Evolutionary conservation across 2,113 vertebrate species (phyloP).

Genomic region (Boleophthalmus pectinirostris): DNA sequence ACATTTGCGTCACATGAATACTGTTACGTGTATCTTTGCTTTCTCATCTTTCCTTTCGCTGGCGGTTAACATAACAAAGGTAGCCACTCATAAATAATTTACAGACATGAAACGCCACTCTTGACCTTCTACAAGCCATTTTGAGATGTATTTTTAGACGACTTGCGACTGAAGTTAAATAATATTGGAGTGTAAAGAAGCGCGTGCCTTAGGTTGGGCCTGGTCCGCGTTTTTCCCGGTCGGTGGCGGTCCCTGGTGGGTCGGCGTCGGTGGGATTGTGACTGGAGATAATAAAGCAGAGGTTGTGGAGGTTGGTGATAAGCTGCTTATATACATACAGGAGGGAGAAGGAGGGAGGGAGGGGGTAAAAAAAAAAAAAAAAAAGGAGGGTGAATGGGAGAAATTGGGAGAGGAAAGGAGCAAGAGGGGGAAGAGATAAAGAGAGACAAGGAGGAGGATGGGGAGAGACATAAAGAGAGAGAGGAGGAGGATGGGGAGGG

Average conservation of each 20-base stretch:
- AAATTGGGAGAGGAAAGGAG: not conserved
- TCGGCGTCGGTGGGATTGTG: conserved; percentile 48
- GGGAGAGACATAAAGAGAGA: no score
- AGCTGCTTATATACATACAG: conserved; percentile 71
- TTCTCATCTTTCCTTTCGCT: conserved; percentile 1
- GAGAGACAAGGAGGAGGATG: not conserved
- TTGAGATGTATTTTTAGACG: conserved; percentile 7
- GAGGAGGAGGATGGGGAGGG: no score
- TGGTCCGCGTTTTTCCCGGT: conserved; percentile 16
- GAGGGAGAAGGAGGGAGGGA: not conserved
- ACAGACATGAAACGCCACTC: conserved; percentile 9
- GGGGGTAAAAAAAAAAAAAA: not conserved
- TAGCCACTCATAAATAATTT: conserved; percentile 28
- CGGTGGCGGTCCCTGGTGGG: conserved; percentile 31
- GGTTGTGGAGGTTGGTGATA: conserved; percentile 71
- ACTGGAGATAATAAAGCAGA: conserved; percentile 50
- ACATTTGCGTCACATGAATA: not conserved
- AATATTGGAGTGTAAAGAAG: conserved; percentile 31
- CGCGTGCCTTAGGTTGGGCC: conserved; percentile 9
- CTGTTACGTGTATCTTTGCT: not conserved
- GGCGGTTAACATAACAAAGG: not conserved
- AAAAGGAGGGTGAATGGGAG: no score
- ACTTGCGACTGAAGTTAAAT: not conserved
- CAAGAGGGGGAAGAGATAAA: not conserved
- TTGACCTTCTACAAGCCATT: not conserved